phyloP scores from a whole-genome alignment of 2,113 vertebrate genomes.

The Notothenia rossii region DNA sequence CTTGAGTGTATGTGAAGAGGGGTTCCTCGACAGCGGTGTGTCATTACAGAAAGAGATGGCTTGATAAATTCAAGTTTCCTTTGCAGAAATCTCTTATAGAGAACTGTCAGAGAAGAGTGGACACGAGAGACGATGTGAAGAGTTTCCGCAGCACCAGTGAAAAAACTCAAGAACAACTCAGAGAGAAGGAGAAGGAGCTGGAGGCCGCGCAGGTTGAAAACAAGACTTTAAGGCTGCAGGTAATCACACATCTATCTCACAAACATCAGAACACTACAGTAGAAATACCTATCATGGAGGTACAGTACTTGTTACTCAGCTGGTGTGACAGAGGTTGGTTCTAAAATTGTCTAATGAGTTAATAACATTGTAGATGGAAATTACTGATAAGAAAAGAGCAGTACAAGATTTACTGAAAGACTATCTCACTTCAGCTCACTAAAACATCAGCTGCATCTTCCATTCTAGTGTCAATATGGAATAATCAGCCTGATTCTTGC shows the following conservation, averaged over 20 bases:
- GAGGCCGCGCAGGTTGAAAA: conserved; percentile 90
- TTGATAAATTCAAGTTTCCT: conserved; percentile 33
- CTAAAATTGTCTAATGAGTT: neutral
- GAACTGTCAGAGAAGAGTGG: conserved; percentile 88
- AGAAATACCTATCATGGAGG: neutral
- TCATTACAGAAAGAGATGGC: neutral
- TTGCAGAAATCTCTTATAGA: conserved; percentile 94
- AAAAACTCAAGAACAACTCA: conserved; percentile 89
- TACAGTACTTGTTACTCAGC: neutral
- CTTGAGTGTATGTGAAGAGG: neutral
- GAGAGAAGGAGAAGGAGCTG: conserved; percentile 89
- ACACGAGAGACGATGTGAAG: conserved; percentile 87
- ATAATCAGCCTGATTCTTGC: conserved; percentile 38
- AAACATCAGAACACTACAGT: neutral
- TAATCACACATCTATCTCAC: conserved; percentile 60
- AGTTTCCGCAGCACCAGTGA: conserved; percentile 85
- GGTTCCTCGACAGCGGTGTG: neutral
- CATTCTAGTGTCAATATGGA: conserved; percentile 6
- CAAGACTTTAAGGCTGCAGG: conserved; percentile 91
- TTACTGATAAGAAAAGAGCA: neutral
- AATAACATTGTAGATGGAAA: neutral
- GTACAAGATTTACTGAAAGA: conserved; percentile 1
- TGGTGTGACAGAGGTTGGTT: neutral
- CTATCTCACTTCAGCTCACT: neutral
- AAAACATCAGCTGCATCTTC: conserved; percentile 18